phyloP scores from a whole-genome alignment of 2,888 invertebrate genomes.

The Lypha dubia region DNA sequence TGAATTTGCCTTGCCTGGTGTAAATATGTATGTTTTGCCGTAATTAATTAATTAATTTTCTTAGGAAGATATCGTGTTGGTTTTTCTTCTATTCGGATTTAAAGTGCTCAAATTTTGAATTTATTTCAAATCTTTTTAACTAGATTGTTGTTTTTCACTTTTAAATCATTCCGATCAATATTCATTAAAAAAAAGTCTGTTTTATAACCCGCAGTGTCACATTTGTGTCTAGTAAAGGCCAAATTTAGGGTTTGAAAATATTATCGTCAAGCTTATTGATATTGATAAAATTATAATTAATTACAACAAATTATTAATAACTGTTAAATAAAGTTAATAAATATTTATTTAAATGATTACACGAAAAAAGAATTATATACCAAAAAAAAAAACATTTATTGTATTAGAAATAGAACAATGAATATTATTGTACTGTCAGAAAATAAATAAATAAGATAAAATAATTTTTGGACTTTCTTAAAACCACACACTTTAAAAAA shows the following conservation, averaged over 20 bases:
- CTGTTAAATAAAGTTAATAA: neutral
- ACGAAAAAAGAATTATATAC: neutral
- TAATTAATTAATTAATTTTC: no score
- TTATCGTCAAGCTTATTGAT: slow-evolving; percentile 55
- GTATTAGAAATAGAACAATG: neutral
- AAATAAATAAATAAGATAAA: neutral
- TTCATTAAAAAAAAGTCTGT: neutral
- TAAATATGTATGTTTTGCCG: no score
- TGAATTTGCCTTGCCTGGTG: no score
- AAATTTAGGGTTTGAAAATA: slow-evolving; percentile 55
- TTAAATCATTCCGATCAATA: slow-evolving; percentile 41
- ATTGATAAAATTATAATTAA: slow-evolving; percentile 66
- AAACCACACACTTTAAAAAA: neutral
- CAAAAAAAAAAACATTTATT: neutral
- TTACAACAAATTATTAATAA: slow-evolving; percentile 49
- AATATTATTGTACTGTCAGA: neutral
- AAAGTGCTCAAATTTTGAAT: no score
- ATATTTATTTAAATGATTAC: slow-evolving; percentile 32
- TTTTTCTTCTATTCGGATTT: no score
- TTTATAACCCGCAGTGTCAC: slow-evolving; percentile 54
- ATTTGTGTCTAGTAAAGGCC: slow-evolving; percentile 56
- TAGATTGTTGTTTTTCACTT: neutral
- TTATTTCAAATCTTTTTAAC: no score
- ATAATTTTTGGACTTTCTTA: neutral
- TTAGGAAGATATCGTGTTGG: no score